A percentile compares a stretch with the other conserved stretches of the same genome.
phyloP scores from a whole-genome alignment of 2,797 vertebrate species.

The Oreortyx pictus region DNA sequence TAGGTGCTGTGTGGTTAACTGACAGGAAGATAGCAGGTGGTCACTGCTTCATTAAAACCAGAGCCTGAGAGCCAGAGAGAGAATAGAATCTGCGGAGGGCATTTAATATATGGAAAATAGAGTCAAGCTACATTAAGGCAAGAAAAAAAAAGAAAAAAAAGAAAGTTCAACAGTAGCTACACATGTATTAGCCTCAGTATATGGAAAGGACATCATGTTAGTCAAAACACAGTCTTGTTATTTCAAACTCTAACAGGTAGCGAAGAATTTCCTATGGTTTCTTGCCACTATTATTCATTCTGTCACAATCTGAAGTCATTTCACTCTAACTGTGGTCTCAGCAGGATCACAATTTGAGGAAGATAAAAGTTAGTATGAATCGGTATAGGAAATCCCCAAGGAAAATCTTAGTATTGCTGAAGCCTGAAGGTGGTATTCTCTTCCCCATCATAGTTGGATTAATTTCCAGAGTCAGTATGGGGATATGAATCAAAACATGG shows the following conservation, averaged over 20 bases:
- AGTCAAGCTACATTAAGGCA: background rate
- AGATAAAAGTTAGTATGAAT: background rate
- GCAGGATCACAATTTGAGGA: background rate
- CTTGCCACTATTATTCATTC: conserved; percentile 12
- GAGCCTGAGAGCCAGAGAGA: background rate
- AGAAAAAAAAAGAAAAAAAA: background rate
- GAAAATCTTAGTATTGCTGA: background rate
- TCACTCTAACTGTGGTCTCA: background rate
- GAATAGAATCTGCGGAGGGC: background rate
- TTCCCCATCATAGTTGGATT: background rate
- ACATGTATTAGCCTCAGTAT: conserved; percentile 7
- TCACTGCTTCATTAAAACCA: background rate
- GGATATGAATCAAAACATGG: background rate
- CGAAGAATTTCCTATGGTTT: conserved; percentile 1
- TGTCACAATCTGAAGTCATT: conserved; percentile 1
- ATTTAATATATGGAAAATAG: conserved; percentile 11
- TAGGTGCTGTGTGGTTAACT: background rate
- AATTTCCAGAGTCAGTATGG: background rate
- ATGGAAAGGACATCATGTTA: background rate
- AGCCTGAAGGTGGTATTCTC: background rate
- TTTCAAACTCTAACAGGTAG: conserved; percentile 12
- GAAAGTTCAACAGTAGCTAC: background rate
- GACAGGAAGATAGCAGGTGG: background rate
- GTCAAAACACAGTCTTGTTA: conserved; percentile 4
- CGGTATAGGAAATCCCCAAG: background rate